Base-by-base conservation (phyloP, 1,140 invertebrate genomes). In the Spodoptera litura region DNA sequence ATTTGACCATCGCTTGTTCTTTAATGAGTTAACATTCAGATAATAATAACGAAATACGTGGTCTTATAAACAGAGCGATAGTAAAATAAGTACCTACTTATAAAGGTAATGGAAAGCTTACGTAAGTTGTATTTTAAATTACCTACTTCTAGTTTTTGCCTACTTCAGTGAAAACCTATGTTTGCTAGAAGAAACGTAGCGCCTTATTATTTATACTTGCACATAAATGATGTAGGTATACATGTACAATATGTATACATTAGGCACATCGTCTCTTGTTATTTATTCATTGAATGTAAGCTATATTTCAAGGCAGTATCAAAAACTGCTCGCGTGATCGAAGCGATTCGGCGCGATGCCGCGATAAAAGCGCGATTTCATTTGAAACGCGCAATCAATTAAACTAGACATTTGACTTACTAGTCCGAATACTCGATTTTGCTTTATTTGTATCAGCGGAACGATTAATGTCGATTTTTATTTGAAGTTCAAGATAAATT, bases 381-480 rank as follows among this genome's bases (percentile, higher is more conserved):
- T 74, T 78, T 58, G 53, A 68, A 77, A 77, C 51, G 66, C 74
- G 80, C 80, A 76, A 77, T 81, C 82, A 85, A 85, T 85, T 85
- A 61, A 75, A 44, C 71, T 52, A 75, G 75, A 82, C 66, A 61
- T 68, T 78, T 80, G 78, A 83, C 78, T 78, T 81, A 81, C 68
- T 49, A 80, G 35, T 56, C 64, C 44, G 25, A 64, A 56, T 27
- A 31, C 53, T 72, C 59, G 59, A 77, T 82, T 52, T 78, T 72
- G 68, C 73, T 71, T 66, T 81, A 61, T 74, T 74, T 38, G 56
- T 51, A 62, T 74, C 44, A 74, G 4, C 35, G 25, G 25, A 74
- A 74, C 44, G 25, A 62, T 59, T 9, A 52, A 52, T n/a, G 13
- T 59, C 53, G 49, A 72, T 25, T 72, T 55, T 58, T 73, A 59